Conservation (phyloP, 1,140 invertebrate genomes). For the Trichoplusia ni region DNA sequence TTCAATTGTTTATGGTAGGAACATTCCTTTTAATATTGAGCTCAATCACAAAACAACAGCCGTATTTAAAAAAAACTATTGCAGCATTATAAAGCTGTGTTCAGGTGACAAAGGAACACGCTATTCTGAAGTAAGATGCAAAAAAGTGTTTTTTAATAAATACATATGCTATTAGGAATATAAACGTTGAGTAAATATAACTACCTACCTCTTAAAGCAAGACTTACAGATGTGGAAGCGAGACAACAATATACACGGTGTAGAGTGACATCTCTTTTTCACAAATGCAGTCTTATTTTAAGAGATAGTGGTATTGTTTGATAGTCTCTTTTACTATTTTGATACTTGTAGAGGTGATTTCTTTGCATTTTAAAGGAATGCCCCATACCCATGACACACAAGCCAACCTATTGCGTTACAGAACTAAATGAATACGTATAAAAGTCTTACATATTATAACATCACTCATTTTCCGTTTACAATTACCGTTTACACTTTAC, state of each 20-base stretch:
- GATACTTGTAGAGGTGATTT: neutral
- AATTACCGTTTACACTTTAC: constrained; percentile 37
- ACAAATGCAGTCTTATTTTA: no score
- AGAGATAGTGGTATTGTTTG: no score
- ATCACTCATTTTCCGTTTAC: constrained; percentile 26
- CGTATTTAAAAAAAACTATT: neutral
- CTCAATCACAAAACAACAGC: neutral
- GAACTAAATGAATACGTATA: constrained; percentile 28
- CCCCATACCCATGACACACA: constrained; percentile 18
- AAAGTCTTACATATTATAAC: constrained; percentile 31
- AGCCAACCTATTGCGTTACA: constrained; percentile 20
- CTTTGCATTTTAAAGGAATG: neutral
- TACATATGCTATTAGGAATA: no score
- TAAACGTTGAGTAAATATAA: no score
- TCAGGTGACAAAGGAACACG: neutral
- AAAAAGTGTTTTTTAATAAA: no score
- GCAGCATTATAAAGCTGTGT: neutral
- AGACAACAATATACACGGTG: no score
- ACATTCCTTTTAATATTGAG: constrained; percentile 12
- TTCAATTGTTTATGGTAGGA: constrained; percentile 25
- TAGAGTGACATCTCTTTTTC: no score
- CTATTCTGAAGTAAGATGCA: no score
- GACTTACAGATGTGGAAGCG: no score
- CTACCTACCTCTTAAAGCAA: no score
- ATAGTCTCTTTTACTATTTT: no score